Evolutionary conservation across 2,888 invertebrate genomes (phyloP), one percentile per base, ranked within the genome.

Genomic region (Charanyca ferruginea): DNA sequence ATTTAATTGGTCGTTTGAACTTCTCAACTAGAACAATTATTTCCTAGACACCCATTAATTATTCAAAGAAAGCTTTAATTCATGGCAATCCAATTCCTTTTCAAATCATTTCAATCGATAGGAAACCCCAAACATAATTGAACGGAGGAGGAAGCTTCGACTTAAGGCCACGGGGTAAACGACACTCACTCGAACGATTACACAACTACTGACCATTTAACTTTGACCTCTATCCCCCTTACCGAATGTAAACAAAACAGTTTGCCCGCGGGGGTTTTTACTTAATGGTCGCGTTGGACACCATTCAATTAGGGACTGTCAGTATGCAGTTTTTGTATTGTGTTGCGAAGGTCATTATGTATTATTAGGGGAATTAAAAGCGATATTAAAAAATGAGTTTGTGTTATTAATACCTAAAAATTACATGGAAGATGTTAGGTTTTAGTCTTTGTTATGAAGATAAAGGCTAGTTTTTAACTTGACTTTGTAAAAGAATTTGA

Each of bases 91-190:
- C 22, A 60, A 55, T 58, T 53, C 45, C 59, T 57, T 80, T 58
- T 8, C 52, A 38, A 60, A 67, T 47, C 38, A 60, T 44, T 52
- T n/a, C 16, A 61, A 44, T 77, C 47, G 42, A 60, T 55, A 54
- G 66, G 25, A 53, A 53, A 63, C 70, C 72, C 68, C 55, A 49
- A 81, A 87, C 83, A 85, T 81, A 83, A 85, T 80, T 79, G 83
- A 80, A 84, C 83, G 83, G 87, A 89, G 89, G 88, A 88, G 90
- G 88, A 90, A 89, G 87, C 83, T 83, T 75, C 78, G 79, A 79
- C 85, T 87, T 93, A 93, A 93, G 93, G 93, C 90, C 92, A 84
- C 85, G 90, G 90, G 94, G 94, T 94, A 93, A 94, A 94, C 84
- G 94, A 94, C 94, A 92, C 89, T 83, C 62, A 61, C 44, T 16